Conservation (phyloP, 1,140 invertebrate genomes). For the Penaeus vannamei region DNA sequence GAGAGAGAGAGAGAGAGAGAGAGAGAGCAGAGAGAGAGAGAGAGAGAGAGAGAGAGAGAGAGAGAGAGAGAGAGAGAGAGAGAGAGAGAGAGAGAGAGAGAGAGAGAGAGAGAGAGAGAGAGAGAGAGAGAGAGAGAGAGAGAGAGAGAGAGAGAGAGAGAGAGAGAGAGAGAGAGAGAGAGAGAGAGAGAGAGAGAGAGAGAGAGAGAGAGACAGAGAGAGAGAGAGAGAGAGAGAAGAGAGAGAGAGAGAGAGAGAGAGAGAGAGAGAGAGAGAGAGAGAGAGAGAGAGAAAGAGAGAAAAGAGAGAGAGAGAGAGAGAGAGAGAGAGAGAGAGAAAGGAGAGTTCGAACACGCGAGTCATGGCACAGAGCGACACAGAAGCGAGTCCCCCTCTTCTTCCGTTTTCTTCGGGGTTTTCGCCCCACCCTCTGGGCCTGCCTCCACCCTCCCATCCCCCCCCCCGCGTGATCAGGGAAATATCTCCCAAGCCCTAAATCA, state of each 20-base stretch:
- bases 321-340: background rate
- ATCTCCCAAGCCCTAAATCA: background rate
- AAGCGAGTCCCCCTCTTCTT: background rate
- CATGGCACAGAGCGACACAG: too few relatives aligned
- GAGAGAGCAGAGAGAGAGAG: background rate
- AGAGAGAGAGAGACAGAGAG: too few relatives aligned
- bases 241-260: too few relatives aligned
- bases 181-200: background rate
- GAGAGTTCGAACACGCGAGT: background rate
- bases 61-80: background rate
- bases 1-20: slow-evolving; percentile 17
- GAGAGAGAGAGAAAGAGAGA: too few relatives aligned
- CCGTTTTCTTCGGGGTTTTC: background rate
- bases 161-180: background rate
- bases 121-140: background rate
- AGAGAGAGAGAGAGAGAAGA: too few relatives aligned
- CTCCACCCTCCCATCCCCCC: background rate
- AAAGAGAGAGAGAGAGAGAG: background rate
- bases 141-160: background rate
- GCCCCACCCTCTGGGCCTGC: background rate
- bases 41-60: background rate
- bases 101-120: background rate
- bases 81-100: background rate
- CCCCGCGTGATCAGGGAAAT: background rate
- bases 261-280: too few relatives aligned